Base-by-base conservation (phyloP, 2,113 vertebrate species). In the Melanocharis versteri region DNA sequence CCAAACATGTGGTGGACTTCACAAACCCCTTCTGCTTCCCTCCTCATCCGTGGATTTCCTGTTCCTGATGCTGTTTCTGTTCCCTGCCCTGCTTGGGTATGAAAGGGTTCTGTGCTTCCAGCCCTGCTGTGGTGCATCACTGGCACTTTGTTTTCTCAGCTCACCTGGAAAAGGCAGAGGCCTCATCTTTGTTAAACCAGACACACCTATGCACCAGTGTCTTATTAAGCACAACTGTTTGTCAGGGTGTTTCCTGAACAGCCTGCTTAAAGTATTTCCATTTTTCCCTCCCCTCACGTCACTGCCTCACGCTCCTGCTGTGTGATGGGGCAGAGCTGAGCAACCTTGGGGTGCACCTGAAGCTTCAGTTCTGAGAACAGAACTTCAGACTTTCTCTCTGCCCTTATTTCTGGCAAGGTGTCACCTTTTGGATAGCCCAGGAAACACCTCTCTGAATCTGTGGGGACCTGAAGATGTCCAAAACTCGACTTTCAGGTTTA, bases 171-270 rank as follows among this genome's bases (percentile, higher is more conserved):
- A 28, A 39, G 26, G 64, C 62, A 87, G 83, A 53, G 65, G 45
- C 80, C 83, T 88, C 50, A 13, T 8, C 18, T 87, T 78, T 33
- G 27, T 66, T 26, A 31, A n/a, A 39, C 6, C 35, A 21, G 87
- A 75, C 93, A 84, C 73, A 94, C 90, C 87, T 68, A 16, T n/a
- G 6, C 68, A 42, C 9, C n/a, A 28, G 56, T 2, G 23, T 45
- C 72, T 78, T 39, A 78, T 75, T 73, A 91, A 69, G 21, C 4
- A 21, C 18, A 40, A 3, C 35, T 66, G 31, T 33, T 45, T 5
- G 4, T 39, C 28, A 70, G 77, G 92, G 73, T 93, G 92, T 92
- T 87, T 65, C 92, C 87, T 75, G 73, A 77, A 23, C 47, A 30
- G 18, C 68, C 50, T 47, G 39, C 31, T 81, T 1, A 62, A 83